Evolutionary conservation across 2,113 vertebrate species (phyloP), one percentile per base, ranked within the genome.

Genomic region (Maccullochella peelii): DNA sequence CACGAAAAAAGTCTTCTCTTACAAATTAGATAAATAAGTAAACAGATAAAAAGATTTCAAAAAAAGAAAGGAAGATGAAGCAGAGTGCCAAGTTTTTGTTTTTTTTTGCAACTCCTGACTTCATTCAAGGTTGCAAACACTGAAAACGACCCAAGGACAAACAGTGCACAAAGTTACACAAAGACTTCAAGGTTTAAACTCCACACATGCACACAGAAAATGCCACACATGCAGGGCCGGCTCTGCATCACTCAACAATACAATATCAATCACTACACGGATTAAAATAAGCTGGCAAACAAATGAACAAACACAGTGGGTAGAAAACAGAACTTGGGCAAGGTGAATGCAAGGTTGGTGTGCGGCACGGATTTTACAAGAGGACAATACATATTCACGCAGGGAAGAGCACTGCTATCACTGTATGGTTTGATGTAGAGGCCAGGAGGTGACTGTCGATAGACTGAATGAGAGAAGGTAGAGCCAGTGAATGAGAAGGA

Each of bases 181-280:
- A 40, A 65, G 69, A 69, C 63, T 65, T 38, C 67, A 38, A 86
- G 44, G 62, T 63, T 78, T 11, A 59, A 74, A 49, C 23, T 23
- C 14, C 23, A 73, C 21, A 78, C 62, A 73, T 55, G 66, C 65
- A 84, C 44, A 67, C 0, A 47, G 25, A 27, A 49, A 58, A 44
- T 12, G 18, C 4, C 18, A 1, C 8, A 42, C 65, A 55, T 71
- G 77, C 63, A 62, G 27, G 30, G 23, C 8, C 10, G 57, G 23
- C 55, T 57, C 52, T 16, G 40, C 38, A 23, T 77, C 15, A 30
- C 49, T 65, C 25, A 25, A 12, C 38, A 42, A 12, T 0, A 36
- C 16, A 1, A 40, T 2, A 40, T 20, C 12, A 25, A 5, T 23
- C 30, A 16, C 8, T 0, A 30, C 8, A 1, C n/a, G 16, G 30